These are phyloP conservation scores for Lophius piscatorius DNA, from an alignment of 2,113 vertebrate species.

Conservation along the genomic window DNA sequence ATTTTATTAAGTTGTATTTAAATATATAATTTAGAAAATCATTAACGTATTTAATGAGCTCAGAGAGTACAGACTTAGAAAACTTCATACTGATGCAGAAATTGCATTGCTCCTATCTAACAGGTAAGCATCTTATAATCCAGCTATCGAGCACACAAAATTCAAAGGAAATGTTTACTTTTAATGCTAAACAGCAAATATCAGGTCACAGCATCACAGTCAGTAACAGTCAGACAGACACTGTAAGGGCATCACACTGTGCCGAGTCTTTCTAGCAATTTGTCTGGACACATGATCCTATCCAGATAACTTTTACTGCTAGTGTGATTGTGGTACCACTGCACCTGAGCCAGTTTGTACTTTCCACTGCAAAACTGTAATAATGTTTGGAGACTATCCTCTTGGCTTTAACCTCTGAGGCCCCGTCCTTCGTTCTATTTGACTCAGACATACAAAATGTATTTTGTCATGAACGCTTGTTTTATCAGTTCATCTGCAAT, in stretches of 20 bases:
- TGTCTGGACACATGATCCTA: background rate
- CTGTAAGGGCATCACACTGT: background rate
- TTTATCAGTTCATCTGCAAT: background rate
- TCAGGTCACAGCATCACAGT: background rate
- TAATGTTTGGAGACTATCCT: background rate
- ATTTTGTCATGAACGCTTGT: background rate
- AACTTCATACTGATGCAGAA: no score
- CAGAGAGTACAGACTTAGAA: no score
- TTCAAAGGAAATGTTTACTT: background rate
- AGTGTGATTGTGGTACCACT: no score
- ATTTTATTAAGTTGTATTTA: no score
- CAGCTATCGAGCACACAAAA: background rate
- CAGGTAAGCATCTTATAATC: slow-evolving; percentile 13
- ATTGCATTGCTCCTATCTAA: no score
- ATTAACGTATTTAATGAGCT: no score
- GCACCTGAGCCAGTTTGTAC: background rate
- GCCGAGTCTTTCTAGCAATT: background rate
- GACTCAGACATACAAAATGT: background rate
- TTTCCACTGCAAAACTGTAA: background rate
- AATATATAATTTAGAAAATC: no score
- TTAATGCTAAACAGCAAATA: slow-evolving; percentile 4
- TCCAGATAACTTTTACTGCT: no score
- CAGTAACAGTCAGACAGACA: background rate
- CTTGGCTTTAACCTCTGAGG: background rate
- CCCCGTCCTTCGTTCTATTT: background rate